Conservation (phyloP, 2,113 vertebrate species). For the Prunella himalayana region DNA sequence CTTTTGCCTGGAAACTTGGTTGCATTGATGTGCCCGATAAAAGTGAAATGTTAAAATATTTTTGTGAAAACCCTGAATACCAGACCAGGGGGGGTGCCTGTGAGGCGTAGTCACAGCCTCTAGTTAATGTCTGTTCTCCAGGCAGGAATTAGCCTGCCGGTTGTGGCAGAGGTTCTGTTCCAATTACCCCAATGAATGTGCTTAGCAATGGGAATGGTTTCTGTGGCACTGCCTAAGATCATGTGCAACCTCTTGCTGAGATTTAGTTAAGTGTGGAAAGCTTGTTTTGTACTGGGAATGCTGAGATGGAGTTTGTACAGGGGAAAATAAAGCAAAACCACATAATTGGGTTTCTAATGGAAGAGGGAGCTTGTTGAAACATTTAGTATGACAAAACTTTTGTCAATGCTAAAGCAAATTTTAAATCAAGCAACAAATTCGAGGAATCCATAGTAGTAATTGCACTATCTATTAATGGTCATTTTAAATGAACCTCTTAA, state of each 20-base stretch:
- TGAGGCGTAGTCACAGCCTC: background rate
- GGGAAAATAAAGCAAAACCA: conserved; percentile 15
- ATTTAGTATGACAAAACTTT: background rate
- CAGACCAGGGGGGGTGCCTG: background rate
- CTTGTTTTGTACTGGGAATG: conserved; percentile 53
- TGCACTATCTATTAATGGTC: background rate
- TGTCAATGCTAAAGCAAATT: background rate
- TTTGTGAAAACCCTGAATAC: background rate
- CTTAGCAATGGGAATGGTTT: conserved; percentile 29
- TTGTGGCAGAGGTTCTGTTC: conserved; percentile 22
- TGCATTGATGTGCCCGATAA: background rate
- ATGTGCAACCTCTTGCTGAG: conserved; percentile 50
- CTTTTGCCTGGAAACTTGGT: background rate
- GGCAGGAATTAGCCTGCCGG: conserved; percentile 35
- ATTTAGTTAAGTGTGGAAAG: conserved; percentile 33
- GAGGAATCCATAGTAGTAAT: background rate
- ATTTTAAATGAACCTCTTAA: background rate
- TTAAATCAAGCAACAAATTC: background rate
- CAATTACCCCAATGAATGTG: conserved; percentile 23
- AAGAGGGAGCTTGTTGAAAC: conserved; percentile 26
- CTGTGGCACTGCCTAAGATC: conserved; percentile 38
- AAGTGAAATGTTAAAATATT: background rate
- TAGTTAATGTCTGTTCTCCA: background rate
- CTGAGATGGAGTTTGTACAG: conserved; percentile 41
- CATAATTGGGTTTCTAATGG: conserved; percentile 36